A percentile compares a stretch with the other conserved stretches of the same genome.
These are phyloP conservation scores for Sebastolobus altivelis DNA, from an alignment of 2,797 vertebrate species.

Conservation along the genomic window DNA sequence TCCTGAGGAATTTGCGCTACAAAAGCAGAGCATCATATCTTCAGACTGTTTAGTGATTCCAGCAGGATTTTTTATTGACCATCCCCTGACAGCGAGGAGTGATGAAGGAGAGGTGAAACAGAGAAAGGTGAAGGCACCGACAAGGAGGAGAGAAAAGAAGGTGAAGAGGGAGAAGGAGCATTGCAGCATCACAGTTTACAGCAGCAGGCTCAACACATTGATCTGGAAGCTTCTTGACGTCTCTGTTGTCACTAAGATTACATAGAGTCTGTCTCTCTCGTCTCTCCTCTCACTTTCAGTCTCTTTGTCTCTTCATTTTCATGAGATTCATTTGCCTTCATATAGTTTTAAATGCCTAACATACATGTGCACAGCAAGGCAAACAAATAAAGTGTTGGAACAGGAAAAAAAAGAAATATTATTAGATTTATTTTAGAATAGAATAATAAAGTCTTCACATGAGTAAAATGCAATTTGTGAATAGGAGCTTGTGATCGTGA, in stretches of 20 bases:
- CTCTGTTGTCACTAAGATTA: slow-evolving; percentile 26
- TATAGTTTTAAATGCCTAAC: background rate
- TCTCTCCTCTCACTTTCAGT: background rate
- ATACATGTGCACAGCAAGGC: background rate
- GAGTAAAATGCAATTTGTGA: background rate
- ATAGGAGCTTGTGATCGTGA: background rate
- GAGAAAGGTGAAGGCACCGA: background rate
- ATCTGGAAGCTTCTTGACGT: slow-evolving; percentile 38
- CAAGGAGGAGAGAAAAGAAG: background rate
- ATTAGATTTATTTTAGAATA: background rate
- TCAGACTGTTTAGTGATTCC: slow-evolving; percentile 40
- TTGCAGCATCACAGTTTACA: slow-evolving; percentile 11
- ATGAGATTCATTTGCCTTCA: background rate
- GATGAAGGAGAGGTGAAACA: slow-evolving; percentile 14
- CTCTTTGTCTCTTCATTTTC: background rate
- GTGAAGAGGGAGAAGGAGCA: background rate
- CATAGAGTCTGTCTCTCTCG: background rate
- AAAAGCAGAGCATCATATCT: slow-evolving; percentile 7
- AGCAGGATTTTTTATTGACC: slow-evolving; percentile 32
- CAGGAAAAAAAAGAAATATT: no score
- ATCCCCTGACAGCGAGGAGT: slow-evolving; percentile 7
- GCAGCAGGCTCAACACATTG: slow-evolving; percentile 32
- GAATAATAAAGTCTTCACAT: background rate
- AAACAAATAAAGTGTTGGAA: background rate
- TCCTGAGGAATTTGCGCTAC: slow-evolving; percentile 6